Conservation (phyloP, 2,888 invertebrate genomes). For the Rambutsinella grinnellia region DNA sequence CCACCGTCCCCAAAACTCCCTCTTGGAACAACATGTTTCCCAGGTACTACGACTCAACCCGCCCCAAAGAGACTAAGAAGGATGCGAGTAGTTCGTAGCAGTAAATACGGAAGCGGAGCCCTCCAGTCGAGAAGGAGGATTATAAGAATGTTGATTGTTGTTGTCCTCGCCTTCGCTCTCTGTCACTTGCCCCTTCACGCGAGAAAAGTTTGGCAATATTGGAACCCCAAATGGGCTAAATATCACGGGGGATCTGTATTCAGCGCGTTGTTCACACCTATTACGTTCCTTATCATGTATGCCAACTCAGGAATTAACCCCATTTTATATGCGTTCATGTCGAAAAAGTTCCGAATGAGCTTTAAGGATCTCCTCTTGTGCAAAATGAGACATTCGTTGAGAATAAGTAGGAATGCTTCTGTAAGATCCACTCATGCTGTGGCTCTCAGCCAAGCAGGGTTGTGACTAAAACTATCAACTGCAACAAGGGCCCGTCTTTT, state of each 20-base stretch:
- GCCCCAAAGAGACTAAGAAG: slow-evolving; percentile 35
- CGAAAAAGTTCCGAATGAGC: slow-evolving; percentile 85
- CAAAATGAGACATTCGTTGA: slow-evolving; percentile 56
- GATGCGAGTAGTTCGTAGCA: slow-evolving; percentile 56
- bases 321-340: slow-evolving; percentile 88
- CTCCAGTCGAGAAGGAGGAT: slow-evolving; percentile 86
- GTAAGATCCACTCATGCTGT: slow-evolving; percentile 58
- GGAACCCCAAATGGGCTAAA: slow-evolving; percentile 73
- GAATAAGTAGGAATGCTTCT: slow-evolving; percentile 52
- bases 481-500: too few species aligned
- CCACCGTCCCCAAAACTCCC: slow-evolving; percentile 7
- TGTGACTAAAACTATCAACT: slow-evolving; percentile 33
- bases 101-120: slow-evolving; percentile 69
- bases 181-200: slow-evolving; percentile 93
- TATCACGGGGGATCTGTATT: slow-evolving; percentile 81
- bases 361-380: slow-evolving; percentile 85
- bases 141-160: slow-evolving; percentile 88
- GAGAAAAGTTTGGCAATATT: slow-evolving; percentile 89
- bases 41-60: slow-evolving; percentile 7
- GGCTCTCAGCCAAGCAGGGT: slow-evolving; percentile 53
- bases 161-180: slow-evolving; percentile 88
- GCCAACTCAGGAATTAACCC: slow-evolving; percentile 93
- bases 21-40: slow-evolving; percentile 1
- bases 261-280: slow-evolving; percentile 83
- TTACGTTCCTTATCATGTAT: slow-evolving; percentile 89